Evolutionary conservation across 2,888 invertebrate genomes (phyloP).

Genomic region (Nephrotoma appendiculata): DNA sequence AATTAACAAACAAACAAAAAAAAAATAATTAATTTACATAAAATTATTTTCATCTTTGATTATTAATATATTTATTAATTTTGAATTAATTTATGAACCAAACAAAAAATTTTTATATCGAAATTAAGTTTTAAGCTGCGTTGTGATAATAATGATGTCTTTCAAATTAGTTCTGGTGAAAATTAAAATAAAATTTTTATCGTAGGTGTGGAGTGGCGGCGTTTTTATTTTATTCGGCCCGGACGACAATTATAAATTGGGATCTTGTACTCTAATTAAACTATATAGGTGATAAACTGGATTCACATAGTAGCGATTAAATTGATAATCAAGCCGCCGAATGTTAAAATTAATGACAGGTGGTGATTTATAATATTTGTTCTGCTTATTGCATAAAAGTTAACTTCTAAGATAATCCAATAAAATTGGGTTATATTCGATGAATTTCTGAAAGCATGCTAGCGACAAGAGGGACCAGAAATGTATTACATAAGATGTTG

Average conservation of each 20-base stretch:
- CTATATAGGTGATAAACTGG: no score
- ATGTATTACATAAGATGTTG: no score
- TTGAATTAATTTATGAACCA: background rate
- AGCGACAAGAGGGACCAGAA: no score
- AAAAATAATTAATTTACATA: background rate
- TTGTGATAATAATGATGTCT: background rate
- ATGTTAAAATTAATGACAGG: no score
- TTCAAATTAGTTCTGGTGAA: background rate
- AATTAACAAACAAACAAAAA: background rate
- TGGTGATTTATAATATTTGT: no score
- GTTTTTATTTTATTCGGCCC: background rate
- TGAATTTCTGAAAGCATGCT: no score
- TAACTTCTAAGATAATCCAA: no score
- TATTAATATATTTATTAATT: background rate
- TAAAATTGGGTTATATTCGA: no score
- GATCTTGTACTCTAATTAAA: background rate
- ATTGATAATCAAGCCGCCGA: no score
- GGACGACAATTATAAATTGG: background rate
- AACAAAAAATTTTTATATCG: background rate
- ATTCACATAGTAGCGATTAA: no score
- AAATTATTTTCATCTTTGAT: background rate
- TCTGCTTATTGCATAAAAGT: no score
- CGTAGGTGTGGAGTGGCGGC: background rate
- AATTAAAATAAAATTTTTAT: background rate
- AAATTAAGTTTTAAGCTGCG: background rate